Percentiles rank a stretch among this genome's conserved stretches.
Conservation (phyloP, 2,113 vertebrate genomes). For the Phoenicopterus ruber region DNA sequence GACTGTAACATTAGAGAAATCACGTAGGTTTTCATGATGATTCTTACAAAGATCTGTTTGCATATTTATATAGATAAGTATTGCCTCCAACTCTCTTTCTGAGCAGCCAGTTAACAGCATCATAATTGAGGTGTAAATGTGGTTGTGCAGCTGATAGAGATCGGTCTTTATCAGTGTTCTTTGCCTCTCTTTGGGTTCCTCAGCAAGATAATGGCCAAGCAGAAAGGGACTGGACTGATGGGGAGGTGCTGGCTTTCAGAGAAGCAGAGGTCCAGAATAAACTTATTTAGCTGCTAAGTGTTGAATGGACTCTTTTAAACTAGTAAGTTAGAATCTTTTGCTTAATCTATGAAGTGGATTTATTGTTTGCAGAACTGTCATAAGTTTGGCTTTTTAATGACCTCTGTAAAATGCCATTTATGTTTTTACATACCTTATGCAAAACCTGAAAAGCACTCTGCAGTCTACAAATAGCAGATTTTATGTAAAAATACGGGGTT, state of each 20-base stretch:
- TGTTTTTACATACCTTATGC: not conserved
- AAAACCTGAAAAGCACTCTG: not conserved
- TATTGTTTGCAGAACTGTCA: not conserved
- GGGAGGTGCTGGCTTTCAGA: not conserved
- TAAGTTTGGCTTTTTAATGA: not conserved
- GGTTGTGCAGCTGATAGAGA: not conserved
- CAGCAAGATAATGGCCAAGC: not conserved
- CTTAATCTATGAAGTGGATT: not conserved
- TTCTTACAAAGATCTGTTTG: not conserved
- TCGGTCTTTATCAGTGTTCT: not conserved
- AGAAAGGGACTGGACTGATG: not conserved
- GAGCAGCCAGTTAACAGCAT: not conserved
- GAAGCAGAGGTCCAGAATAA: not conserved
- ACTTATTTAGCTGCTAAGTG: not conserved
- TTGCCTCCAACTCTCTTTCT: not conserved
- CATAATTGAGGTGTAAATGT: not conserved
- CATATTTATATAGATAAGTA: not conserved
- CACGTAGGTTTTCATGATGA: not conserved
- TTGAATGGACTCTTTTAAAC: not conserved
- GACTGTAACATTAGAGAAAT: not conserved
- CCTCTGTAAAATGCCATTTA: not conserved
- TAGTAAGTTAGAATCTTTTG: not conserved
- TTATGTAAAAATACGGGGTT: not conserved
- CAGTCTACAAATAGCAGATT: not conserved
- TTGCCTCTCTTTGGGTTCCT: not conserved